phyloP scores from a whole-genome alignment of 2,888 invertebrate species.

The Metacarcinus magister region DNA sequence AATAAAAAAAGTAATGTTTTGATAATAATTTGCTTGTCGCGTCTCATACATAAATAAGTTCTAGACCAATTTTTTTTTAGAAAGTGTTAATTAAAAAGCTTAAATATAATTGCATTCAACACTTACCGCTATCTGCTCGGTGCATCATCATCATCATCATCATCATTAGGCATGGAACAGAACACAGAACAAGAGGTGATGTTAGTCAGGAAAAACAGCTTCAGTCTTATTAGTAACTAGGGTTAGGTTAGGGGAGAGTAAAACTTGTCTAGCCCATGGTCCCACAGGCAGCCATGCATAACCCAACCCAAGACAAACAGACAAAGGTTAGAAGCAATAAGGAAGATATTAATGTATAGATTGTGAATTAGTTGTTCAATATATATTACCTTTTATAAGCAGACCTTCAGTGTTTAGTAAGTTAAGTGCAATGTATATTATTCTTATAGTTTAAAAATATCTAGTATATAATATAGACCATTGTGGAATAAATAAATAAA shows the following conservation, averaged over 20 bases:
- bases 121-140: conserved; percentile 70
- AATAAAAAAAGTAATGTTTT: not conserved
- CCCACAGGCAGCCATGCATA: not conserved
- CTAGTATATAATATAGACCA: too few species aligned
- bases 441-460: too few species aligned
- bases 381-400: too few species aligned
- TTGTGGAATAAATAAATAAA: too few species aligned
- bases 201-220: not conserved
- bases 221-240: conserved; percentile 11
- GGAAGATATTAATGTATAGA: not conserved
- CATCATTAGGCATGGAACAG: conserved; percentile 58
- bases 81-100: too few species aligned
- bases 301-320: not conserved
- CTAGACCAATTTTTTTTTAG: too few species aligned
- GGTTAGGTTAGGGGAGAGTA: not conserved
- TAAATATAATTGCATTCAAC: too few species aligned
- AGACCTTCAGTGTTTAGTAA: not conserved
- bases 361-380: too few species aligned
- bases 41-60: too few species aligned
- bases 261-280: not conserved
- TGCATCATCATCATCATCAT: conserved; percentile 57
- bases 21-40: too few species aligned
- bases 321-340: not conserved
- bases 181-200: conserved; percentile 52
- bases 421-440: not conserved